phyloP scores from a whole-genome alignment of 2,888 invertebrate genomes.

The Agrotis ipsilon region DNA sequence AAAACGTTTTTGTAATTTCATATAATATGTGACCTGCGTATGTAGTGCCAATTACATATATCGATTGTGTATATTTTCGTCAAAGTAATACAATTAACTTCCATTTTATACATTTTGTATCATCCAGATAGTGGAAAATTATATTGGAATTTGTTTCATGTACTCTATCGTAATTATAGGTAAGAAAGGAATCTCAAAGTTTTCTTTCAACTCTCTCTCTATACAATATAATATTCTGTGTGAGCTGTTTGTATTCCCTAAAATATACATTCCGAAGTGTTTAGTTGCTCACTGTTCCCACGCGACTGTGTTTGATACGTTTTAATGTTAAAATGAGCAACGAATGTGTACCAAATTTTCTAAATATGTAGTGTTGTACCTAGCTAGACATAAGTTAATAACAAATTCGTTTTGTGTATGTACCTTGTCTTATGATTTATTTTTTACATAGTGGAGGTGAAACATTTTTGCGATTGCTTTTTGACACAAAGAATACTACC shows the following conservation, averaged over 20 bases:
- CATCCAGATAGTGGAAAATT: conserved; percentile 67
- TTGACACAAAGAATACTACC: conserved; percentile 30
- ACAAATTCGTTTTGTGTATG: conserved; percentile 72
- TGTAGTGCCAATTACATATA: conserved; percentile 87
- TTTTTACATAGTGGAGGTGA: conserved; percentile 54
- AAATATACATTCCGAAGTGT: conserved; percentile 86
- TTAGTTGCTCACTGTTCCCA: conserved; percentile 79
- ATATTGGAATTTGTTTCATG: conserved; percentile 61
- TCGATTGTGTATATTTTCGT: conserved; percentile 77
- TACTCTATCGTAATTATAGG: conserved; percentile 64
- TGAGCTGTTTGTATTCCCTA: conserved; percentile 71
- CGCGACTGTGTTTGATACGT: conserved; percentile 72
- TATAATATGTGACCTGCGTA: conserved; percentile 86
- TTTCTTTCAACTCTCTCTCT: conserved; percentile 69
- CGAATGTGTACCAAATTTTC: conserved; percentile 90
- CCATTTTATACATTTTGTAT: conserved; percentile 73
- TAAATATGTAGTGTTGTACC: conserved; percentile 85
- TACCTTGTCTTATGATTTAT: conserved; percentile 71
- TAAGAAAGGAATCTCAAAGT: conserved; percentile 75
- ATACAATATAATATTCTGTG: conserved; percentile 58
- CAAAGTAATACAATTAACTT: conserved; percentile 58
- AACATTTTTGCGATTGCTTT: conserved; percentile 47
- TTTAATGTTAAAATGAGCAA: conserved; percentile 85
- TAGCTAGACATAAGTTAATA: conserved; percentile 86
- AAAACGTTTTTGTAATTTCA: conserved; percentile 83